Evolutionary conservation across 2,888 invertebrate species (phyloP), one percentile per base, ranked within the genome.

Genomic region (Drosophila antonietae): DNA sequence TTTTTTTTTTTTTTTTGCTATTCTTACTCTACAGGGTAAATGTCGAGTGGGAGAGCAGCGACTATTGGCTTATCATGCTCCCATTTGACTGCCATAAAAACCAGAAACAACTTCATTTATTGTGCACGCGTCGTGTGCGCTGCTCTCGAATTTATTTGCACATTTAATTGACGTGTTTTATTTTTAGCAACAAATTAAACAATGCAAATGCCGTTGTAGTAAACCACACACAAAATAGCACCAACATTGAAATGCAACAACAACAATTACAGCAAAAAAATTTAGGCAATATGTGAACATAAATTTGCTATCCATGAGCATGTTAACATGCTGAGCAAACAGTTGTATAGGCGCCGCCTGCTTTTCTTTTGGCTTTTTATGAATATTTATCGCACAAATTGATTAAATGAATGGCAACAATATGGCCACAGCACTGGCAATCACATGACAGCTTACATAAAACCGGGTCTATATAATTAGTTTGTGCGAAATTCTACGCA

Each of bases 81-180:
- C 20, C 63, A 64, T 75, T 75, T 62, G 43, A 10, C 58, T 59
- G 49, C 20, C 66, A 71, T 61, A 64, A 49, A 70, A 66, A 60
- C 57, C 65, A 52, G 62, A 77, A 72, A 65, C 64, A 62, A 66
- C 68, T 68, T 62, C 67, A 53, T 51, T 31, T 52, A 57, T 59
- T 66, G 68, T 77, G 68, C 61, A 77, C 68, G 62, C 60, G 56
- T 77, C 57, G 67, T 62, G 31, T 28, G 57, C 52, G 51, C 55
- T 33, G 56, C 56, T 75, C 52, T 71, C 63, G 57, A 49, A 62
- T 65, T 57, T 87, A 73, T 84, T 84, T 87, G 61, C 76, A 63
- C 78, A 73, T 74, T 82, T 73, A 79, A 84, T 88, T 84, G 73
- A 81, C 83, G 59, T 62, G 41, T 71, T 73, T 70, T 88, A 84